Conservation (phyloP, 2,797 vertebrate genomes). For the Eleutherodactylus coqui region DNA sequence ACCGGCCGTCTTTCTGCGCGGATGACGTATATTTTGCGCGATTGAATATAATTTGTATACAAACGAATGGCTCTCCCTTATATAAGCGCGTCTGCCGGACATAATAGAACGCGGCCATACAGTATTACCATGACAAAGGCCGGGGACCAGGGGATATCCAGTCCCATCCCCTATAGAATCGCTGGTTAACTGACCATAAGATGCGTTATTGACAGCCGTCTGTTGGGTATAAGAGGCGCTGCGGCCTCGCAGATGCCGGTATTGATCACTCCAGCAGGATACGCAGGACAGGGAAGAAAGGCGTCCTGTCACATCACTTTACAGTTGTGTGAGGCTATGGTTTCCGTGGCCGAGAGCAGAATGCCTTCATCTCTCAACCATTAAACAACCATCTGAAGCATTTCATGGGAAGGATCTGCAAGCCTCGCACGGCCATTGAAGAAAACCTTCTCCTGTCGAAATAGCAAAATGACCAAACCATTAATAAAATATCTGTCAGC, state of each 20-base stretch:
- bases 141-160: slow-evolving; percentile 63
- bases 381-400: slow-evolving; percentile 78
- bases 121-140: slow-evolving; percentile 48
- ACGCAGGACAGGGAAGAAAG: slow-evolving; percentile 84
- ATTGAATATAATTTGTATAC: neutral
- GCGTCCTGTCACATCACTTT: slow-evolving; percentile 85
- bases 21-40: no score
- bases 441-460: slow-evolving; percentile 86
- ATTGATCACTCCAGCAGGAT: slow-evolving; percentile 75
- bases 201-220: slow-evolving; percentile 73
- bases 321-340: slow-evolving; percentile 82
- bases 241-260: slow-evolving; percentile 73
- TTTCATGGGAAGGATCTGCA: slow-evolving; percentile 83
- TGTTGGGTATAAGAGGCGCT: slow-evolving; percentile 71
- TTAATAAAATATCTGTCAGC: slow-evolving; percentile 97
- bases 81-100: neutral
- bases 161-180: slow-evolving; percentile 71
- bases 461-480: slow-evolving; percentile 87
- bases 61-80: neutral
- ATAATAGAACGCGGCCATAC: neutral
- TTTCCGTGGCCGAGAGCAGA: slow-evolving; percentile 82
- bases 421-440: slow-evolving; percentile 82
- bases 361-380: slow-evolving; percentile 89
- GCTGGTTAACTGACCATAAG: slow-evolving; percentile 71
- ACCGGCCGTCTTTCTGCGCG: no score